Evolutionary conservation across 2,888 invertebrate species (phyloP).

Genomic region (Sinohyriopsis cumingii): DNA sequence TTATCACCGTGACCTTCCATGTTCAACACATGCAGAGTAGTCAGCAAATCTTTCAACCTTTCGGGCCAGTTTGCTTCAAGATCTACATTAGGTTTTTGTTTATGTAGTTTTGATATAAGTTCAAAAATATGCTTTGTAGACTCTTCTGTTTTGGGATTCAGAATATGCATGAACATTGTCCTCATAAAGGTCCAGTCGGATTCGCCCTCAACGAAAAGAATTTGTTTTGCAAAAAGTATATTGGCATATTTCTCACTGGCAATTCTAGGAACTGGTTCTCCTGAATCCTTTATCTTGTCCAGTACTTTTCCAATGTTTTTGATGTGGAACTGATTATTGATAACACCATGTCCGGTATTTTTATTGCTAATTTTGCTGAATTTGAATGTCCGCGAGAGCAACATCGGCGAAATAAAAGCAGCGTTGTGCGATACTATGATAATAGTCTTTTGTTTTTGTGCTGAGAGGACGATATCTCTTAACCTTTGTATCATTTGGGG

Average conservation of each 20-base stretch:
- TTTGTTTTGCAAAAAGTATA: constrained; percentile 4
- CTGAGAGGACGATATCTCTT: not conserved
- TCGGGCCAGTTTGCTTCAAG: no score
- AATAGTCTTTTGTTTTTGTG: constrained; percentile 1
- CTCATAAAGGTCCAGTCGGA: constrained; percentile 6
- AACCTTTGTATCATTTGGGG: constrained; percentile 13
- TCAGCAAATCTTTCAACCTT: no score
- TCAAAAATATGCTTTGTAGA: no score
- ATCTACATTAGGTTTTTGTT: no score
- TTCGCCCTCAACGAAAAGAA: constrained; percentile 9
- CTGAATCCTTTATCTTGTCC: not conserved
- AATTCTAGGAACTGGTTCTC: constrained; percentile 1
- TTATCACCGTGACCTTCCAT: no score
- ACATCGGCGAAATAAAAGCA: constrained; percentile 2
- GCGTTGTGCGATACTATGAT: constrained; percentile 2
- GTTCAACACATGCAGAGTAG: no score
- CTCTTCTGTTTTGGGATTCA: no score
- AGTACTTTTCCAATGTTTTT: not conserved
- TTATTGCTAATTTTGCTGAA: not conserved
- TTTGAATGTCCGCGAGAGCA: not conserved
- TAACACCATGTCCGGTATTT: not conserved
- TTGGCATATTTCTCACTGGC: not conserved
- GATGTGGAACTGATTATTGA: not conserved
- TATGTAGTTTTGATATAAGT: no score
- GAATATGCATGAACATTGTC: not conserved